Conservation (phyloP, 2,797 vertebrate species). For the Malurus leucopterus region DNA sequence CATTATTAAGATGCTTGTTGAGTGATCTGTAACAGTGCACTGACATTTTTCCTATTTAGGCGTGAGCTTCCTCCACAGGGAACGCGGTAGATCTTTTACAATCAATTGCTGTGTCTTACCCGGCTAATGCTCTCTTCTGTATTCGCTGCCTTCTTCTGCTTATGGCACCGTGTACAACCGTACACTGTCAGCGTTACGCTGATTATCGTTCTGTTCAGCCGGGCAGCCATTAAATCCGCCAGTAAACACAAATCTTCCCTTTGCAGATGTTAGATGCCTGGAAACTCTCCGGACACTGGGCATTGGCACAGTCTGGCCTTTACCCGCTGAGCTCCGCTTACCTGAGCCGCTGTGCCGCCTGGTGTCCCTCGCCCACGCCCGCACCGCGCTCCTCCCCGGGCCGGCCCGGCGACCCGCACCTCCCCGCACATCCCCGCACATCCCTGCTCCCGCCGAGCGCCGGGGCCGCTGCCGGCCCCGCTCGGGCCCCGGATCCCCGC, state of each 20-base stretch:
- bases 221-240: neutral
- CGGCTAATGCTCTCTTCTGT: fast-evolving
- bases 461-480: neutral
- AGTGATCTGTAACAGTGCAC: neutral
- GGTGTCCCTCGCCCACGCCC: fast-evolving
- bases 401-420: neutral
- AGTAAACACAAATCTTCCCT: fast-evolving
- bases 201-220: neutral
- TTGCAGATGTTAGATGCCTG: fast-evolving
- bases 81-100: fast-evolving
- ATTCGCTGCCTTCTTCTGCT: neutral
- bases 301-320: fast-evolving
- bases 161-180: fast-evolving
- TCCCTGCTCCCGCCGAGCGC: neutral
- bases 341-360: fast-evolving
- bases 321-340: fast-evolving
- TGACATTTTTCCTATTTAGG: neutral
- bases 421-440: no score
- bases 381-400: neutral
- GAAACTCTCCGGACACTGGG: fast-evolving
- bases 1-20: neutral
- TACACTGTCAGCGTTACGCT: fast-evolving
- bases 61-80: neutral
- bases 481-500: neutral
- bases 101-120: neutral